Evolutionary conservation across 2,888 invertebrate genomes (phyloP).

Genomic region (Drosophila ustulata): DNA sequence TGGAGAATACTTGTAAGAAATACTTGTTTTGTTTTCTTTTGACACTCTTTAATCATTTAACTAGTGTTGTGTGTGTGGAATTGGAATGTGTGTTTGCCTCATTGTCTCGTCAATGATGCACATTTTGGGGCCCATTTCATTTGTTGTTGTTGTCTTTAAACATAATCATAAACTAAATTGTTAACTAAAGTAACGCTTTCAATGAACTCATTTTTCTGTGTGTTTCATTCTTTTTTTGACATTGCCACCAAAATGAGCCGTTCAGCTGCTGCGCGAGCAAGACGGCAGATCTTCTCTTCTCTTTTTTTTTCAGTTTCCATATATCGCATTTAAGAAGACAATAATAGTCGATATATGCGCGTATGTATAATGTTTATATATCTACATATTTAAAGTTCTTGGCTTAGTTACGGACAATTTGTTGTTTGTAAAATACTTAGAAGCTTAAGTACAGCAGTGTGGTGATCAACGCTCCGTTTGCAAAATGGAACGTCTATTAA

Average conservation of each 20-base stretch:
- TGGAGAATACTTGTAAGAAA: constrained; percentile 59
- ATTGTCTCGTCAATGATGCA: constrained; percentile 28
- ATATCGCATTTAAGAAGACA: not conserved
- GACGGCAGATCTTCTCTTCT: constrained; percentile 22
- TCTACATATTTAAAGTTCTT: constrained; percentile 52
- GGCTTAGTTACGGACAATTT: constrained; percentile 47
- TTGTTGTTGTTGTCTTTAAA: not conserved
- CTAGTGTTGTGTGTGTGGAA: constrained; percentile 45
- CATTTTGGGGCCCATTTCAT: constrained; percentile 21
- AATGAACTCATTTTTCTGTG: not conserved
- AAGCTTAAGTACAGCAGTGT: constrained; percentile 51
- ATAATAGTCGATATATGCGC: not conserved
- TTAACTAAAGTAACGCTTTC: constrained; percentile 2
- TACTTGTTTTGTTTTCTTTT: constrained; percentile 59
- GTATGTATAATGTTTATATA: not conserved
- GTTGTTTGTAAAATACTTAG: constrained; percentile 41
- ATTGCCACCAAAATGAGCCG: constrained; percentile 39
- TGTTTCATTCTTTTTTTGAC: not conserved
- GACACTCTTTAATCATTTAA: constrained; percentile 47
- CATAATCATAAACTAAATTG: constrained; percentile 5
- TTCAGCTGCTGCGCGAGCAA: constrained; percentile 32
- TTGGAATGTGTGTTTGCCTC: constrained; percentile 51
- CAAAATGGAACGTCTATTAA: not conserved
- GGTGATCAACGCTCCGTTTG: constrained; percentile 32
- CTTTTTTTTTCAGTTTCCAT: constrained; percentile 3